phyloP scores from a whole-genome alignment of 2,797 vertebrate species.

The Intellagama lesueurii region DNA sequence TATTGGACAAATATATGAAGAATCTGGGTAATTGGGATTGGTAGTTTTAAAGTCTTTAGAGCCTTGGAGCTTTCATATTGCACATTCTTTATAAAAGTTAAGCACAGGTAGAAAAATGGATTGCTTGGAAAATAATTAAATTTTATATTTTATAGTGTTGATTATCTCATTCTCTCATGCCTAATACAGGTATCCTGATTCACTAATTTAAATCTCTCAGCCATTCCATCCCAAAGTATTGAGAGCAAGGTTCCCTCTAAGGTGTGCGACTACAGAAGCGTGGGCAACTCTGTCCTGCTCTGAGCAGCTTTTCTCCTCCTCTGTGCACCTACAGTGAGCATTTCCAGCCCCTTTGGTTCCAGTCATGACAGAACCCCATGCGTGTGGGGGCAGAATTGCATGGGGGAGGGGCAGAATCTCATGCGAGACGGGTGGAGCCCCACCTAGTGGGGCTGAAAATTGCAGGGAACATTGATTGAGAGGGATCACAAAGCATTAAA shows the following conservation, averaged over 20 bases:
- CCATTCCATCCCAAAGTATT: not conserved
- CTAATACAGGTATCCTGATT: not conserved
- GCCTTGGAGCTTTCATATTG: not conserved
- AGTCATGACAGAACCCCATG: too few species aligned
- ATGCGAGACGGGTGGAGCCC: too few species aligned
- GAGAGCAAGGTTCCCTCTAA: not conserved
- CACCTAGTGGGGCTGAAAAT: too few species aligned
- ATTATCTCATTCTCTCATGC: not conserved
- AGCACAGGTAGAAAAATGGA: not conserved
- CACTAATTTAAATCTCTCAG: not conserved
- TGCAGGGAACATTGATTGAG: too few species aligned
- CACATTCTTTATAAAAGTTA: not conserved
- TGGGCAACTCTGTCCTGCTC: too few species aligned
- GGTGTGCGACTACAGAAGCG: too few species aligned
- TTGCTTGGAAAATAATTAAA: not conserved
- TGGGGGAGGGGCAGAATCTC: too few species aligned
- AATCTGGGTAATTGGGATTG: constrained; percentile 87
- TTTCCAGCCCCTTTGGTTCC: too few species aligned
- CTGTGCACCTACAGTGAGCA: too few species aligned
- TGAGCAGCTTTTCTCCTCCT: too few species aligned
- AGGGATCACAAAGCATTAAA: too few species aligned
- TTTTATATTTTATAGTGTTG: not conserved
- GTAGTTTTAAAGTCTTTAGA: constrained; percentile 21
- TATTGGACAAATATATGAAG: constrained; percentile 98
- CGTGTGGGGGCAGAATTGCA: too few species aligned